Conservation (phyloP, 2,888 invertebrate genomes). For the Lepidocyrtinus sp. region DNA sequence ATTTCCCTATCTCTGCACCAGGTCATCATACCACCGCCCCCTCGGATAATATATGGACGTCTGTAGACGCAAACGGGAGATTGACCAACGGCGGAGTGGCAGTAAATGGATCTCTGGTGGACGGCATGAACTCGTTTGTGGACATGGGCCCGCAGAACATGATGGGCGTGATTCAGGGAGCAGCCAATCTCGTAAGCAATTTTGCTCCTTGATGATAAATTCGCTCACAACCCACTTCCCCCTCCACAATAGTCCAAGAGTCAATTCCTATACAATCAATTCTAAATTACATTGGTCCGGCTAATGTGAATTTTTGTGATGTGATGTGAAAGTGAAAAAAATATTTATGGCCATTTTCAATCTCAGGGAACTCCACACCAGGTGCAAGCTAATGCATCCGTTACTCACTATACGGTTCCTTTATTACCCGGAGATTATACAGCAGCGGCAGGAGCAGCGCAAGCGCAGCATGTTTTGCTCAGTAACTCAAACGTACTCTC, state of each 20-base stretch:
- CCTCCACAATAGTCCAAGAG: neutral
- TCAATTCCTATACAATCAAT: too few relatives aligned
- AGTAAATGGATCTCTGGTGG: constrained; percentile 66
- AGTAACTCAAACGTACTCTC: constrained; percentile 66
- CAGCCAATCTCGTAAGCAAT: constrained; percentile 58
- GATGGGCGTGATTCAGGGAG: constrained; percentile 63
- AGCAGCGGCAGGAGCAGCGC: constrained; percentile 57
- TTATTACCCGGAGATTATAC: constrained; percentile 64
- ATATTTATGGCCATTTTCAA: neutral
- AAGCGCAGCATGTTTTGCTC: constrained; percentile 68
- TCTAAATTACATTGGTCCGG: too few relatives aligned
- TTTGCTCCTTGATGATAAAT: too few relatives aligned
- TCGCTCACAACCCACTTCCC: constrained; percentile 16
- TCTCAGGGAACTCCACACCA: constrained; percentile 50
- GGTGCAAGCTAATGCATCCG: constrained; percentile 64
- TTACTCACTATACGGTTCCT: constrained; percentile 66
- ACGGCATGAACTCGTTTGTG: constrained; percentile 64
- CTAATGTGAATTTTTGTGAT: too few relatives aligned
- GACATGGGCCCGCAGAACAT: constrained; percentile 64
- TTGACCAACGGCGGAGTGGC: constrained; percentile 66
- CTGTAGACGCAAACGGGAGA: constrained; percentile 57
- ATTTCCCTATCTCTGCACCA: too few relatives aligned
- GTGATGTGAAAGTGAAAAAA: too few relatives aligned
- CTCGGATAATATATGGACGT: constrained; percentile 78
- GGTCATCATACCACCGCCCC: constrained; percentile 92